phyloP scores from a whole-genome alignment of 2,113 vertebrate species.

The Tamias sibiricus region DNA sequence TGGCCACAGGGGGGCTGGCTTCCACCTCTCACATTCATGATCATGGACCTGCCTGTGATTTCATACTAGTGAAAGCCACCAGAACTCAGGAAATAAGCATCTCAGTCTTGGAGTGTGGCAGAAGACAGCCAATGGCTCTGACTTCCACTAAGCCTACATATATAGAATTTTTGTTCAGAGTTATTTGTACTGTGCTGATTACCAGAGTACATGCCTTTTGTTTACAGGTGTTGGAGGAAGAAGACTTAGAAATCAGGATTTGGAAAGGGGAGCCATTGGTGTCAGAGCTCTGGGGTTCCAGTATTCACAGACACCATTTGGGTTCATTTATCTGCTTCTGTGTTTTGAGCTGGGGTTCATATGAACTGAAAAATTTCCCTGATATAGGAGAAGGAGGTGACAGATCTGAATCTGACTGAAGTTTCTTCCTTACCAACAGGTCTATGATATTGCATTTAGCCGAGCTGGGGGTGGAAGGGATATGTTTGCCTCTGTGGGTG shows the following conservation, averaged over 20 bases:
- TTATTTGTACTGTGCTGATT: not conserved
- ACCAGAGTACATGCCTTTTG: not conserved
- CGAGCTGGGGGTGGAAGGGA: conserved; percentile 97
- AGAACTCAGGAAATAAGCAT: not conserved
- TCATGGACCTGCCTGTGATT: not conserved
- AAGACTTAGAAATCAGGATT: conserved; percentile 22
- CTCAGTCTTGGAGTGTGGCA: not conserved
- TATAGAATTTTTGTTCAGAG: not conserved
- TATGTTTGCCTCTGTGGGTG: conserved; percentile 99
- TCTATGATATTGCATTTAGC: conserved; percentile 99
- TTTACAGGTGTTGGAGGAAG: not conserved
- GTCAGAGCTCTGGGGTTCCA: not conserved
- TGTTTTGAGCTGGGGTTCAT: not conserved
- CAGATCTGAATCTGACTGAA: not conserved
- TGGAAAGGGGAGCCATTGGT: not conserved
- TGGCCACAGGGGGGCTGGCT: not conserved
- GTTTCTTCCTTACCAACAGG: conserved; percentile 86
- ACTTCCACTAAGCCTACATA: not conserved
- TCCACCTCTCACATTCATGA: not conserved
- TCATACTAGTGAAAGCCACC: not conserved
- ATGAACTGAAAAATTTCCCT: conserved; percentile 25
- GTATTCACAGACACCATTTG: not conserved
- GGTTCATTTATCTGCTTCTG: not conserved
- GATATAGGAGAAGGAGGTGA: not conserved
- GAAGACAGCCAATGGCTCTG: not conserved